Evolutionary conservation across 2,888 invertebrate genomes (phyloP), one percentile per base, ranked within the genome.

Genomic region (Platynereis dumerilii): DNA sequence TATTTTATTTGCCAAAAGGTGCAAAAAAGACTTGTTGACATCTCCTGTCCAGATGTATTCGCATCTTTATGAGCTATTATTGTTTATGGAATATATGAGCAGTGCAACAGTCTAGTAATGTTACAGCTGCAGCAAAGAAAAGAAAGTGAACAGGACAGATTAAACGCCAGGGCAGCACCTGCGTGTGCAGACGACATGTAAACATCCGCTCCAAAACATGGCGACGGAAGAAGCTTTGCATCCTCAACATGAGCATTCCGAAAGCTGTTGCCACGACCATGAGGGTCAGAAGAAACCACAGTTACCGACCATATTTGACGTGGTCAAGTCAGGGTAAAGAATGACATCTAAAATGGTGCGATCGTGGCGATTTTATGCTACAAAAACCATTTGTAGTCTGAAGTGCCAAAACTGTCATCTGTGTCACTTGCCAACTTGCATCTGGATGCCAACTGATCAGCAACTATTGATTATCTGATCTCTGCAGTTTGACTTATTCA

Each of bases 311-410:
- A 84, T 94, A 69, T 94, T 94, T 79, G 93, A 93, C 82, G 89
- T 92, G 39, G 91, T 94, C 48, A 90, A 93, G 80, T 90, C 91
- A 24, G 92, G 94, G 92, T 92, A 83, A 85, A 48, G n/a, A 12
- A 48, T 48, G 48, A 22, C n/a, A n/a, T 7, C 42, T n/a, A 12
- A 48, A 3, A 5, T 48, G 7, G 48, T 10, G 17, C 22, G 48
- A 22, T 48, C 3, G 48, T 22, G 5, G 10, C 5, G n/a, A 5
- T n/a, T 5, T 20, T 5, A 48, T 48, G n/a, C 10, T 48, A 48
- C 3, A 5, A 12, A n/a, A 12, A 5, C 10, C 5, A 48, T n/a
- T 12, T 5, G 48, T 48, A 5, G 5, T 48, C 5, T 48, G 7
- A 48, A 48, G 48, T n/a, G 17, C 5, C 10, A 42, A 12, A 42